Evolutionary conservation across 2,797 vertebrate species (phyloP).

Genomic region (Poeciliopsis gracilis): DNA sequence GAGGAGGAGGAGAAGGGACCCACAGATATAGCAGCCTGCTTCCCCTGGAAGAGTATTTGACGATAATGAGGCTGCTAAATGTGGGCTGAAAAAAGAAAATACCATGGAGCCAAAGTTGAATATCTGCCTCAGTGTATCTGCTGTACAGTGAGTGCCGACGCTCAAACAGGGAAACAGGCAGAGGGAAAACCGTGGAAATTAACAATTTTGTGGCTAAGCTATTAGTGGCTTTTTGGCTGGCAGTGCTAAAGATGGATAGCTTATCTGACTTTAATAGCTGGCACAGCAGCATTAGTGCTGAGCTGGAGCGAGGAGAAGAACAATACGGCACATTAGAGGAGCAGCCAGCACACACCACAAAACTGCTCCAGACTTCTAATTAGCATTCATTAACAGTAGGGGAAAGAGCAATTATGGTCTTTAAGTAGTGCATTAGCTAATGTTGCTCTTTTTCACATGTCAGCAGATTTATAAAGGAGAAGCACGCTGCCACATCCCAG

Average conservation of each 20-base stretch:
- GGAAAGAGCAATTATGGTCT: slow-evolving; percentile 85
- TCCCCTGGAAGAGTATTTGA: slow-evolving; percentile 50
- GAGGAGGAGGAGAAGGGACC: slow-evolving; percentile 32
- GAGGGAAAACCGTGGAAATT: slow-evolving; percentile 73
- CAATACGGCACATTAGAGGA: slow-evolving; percentile 83
- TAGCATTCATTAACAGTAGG: slow-evolving; percentile 87
- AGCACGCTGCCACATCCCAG: slow-evolving; percentile 74
- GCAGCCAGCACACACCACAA: slow-evolving; percentile 78
- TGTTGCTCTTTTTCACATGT: slow-evolving; percentile 81
- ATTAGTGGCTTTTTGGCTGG: slow-evolving; percentile 80
- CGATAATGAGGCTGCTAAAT: slow-evolving; percentile 37
- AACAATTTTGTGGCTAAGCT: slow-evolving; percentile 78
- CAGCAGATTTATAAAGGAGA: slow-evolving; percentile 81
- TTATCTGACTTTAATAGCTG: slow-evolving; percentile 84
- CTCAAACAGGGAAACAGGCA: slow-evolving; percentile 62
- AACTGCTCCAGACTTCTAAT: slow-evolving; percentile 82
- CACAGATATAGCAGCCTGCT: slow-evolving; percentile 35
- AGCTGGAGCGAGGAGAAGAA: slow-evolving; percentile 77
- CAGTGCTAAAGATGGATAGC: slow-evolving; percentile 80
- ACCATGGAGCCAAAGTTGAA: slow-evolving; percentile 29
- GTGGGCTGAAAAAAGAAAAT: slow-evolving; percentile 23
- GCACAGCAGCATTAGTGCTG: slow-evolving; percentile 82
- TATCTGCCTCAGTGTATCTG: slow-evolving; percentile 39
- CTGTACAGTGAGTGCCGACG: slow-evolving; percentile 41
- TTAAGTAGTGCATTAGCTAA: slow-evolving; percentile 87